Conservation (phyloP, 2,888 invertebrate species). For the Phalangium opilio region DNA sequence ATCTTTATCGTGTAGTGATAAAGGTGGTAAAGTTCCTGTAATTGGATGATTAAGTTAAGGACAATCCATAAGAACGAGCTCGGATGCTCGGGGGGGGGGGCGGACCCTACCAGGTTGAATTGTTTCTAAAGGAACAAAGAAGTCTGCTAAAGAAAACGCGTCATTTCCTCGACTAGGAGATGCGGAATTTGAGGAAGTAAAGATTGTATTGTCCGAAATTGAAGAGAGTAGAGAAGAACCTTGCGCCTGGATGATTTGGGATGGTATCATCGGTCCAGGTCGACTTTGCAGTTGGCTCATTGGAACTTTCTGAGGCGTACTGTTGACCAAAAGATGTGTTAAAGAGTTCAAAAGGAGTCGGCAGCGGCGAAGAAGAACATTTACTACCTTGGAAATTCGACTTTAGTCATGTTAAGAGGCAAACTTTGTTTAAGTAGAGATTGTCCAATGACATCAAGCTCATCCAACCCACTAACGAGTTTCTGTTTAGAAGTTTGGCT, state of each 20-base stretch:
- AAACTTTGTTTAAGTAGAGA: constrained; percentile 53
- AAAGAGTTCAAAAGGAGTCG: constrained; percentile 5
- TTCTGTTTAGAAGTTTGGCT: too few relatives aligned
- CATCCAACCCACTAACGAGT: constrained; percentile 44
- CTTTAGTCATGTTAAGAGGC: constrained; percentile 26
- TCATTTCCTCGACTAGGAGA: constrained; percentile 28
- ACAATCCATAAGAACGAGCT: too few relatives aligned
- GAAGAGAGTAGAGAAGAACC: neutral
- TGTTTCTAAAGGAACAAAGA: constrained; percentile 55
- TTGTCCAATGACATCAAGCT: constrained; percentile 64
- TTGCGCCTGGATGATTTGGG: constrained; percentile 31
- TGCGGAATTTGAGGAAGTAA: constrained; percentile 8
- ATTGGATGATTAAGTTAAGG: neutral
- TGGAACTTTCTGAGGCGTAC: constrained; percentile 45
- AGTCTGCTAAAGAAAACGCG: constrained; percentile 45
- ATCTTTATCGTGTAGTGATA: constrained; percentile 56
- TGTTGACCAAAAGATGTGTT: too few relatives aligned
- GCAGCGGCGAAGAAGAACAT: too few relatives aligned
- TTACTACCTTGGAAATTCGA: constrained; percentile 15
- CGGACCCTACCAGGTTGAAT: constrained; percentile 61
- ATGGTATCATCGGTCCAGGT: constrained; percentile 15
- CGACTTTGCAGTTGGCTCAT: constrained; percentile 40
- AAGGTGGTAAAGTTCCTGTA: constrained; percentile 45
- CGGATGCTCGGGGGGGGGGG: too few relatives aligned
- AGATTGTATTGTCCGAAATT: neutral